These are phyloP conservation scores for Cephus nigrinus DNA, from an alignment of 2,888 invertebrate genomes.

Conservation along the genomic window DNA sequence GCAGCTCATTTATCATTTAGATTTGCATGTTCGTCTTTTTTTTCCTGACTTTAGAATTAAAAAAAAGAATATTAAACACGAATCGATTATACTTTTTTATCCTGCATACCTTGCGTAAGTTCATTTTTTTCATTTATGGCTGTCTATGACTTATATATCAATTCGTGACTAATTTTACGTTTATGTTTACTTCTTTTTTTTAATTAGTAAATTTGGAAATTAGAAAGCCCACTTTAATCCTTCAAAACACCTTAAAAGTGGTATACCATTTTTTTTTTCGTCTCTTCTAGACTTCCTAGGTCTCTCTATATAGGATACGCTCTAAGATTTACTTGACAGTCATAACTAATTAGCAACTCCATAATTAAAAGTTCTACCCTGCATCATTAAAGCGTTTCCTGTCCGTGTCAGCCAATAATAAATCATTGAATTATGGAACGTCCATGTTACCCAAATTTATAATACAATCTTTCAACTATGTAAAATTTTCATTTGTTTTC, in stretches of 20 bases:
- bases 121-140: neutral
- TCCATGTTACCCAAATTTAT: neutral
- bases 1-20: neutral
- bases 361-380: neutral
- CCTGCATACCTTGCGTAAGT: neutral
- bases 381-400: neutral
- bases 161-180: neutral
- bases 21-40: neutral
- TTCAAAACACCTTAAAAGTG: neutral
- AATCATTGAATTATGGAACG: neutral
- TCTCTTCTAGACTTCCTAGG: neutral
- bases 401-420: neutral
- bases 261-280: neutral
- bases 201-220: too few species aligned
- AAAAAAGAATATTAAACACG: neutral
- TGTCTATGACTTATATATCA: neutral
- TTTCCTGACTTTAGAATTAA: neutral
- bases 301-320: neutral
- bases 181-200: too few species aligned
- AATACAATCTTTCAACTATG: neutral
- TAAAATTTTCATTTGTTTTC: neutral
- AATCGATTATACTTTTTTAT: neutral
- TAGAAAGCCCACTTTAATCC: neutral
- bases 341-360: neutral
- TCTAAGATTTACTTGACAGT: neutral